Evolutionary conservation across 2,797 vertebrate species (phyloP), one percentile per base, ranked within the genome.

Genomic region (Eospalax fontanierii): DNA sequence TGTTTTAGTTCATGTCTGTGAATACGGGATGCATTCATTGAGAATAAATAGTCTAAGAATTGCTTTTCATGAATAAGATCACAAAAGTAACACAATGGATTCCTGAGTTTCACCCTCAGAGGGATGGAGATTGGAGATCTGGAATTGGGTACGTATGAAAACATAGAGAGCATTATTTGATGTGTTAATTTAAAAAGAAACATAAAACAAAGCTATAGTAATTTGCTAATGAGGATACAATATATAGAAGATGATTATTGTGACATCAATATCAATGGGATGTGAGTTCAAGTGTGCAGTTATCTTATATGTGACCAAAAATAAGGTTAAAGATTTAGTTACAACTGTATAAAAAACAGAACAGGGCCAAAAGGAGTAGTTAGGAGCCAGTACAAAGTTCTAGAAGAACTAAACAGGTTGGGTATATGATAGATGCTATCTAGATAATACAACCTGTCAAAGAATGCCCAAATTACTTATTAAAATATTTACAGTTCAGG

Each of bases 401-500:
- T 33, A 68, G 40, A 16, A 74, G n/a, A 90, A 50, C 33, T 80
- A 54, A 54, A 40, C 0, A 57, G n/a, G 7, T 4, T 54, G 33
- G 12, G 8, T 59, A 46, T 61, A 33, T 61, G n/a, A 35, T 33
- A 33, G 9, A 33, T 19, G 28, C 79, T 94, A 92, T 93, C n/a
- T 90, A 9, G 63, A 93, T 24, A 80, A n/a, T 70, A 50, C 46
- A 79, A 79, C 19, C 11, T 90, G 6, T 46, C 9, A 86, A 82
- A 88, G 33, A 78, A 82, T 90, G 68, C 0, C 12, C 86, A 73
- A 80, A 88, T 57, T 84, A 5, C 19, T 87, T 82, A 38, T 87
- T 76, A 87, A 94, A 92, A 68, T 65, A 87, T 91, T 94, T 92
- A 10, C n/a, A 90, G 95, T 54, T 12, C 50, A 54, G 14, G 50